Base-by-base conservation (phyloP, 2,888 invertebrate genomes). In the Myopa tessellatipennis region DNA sequence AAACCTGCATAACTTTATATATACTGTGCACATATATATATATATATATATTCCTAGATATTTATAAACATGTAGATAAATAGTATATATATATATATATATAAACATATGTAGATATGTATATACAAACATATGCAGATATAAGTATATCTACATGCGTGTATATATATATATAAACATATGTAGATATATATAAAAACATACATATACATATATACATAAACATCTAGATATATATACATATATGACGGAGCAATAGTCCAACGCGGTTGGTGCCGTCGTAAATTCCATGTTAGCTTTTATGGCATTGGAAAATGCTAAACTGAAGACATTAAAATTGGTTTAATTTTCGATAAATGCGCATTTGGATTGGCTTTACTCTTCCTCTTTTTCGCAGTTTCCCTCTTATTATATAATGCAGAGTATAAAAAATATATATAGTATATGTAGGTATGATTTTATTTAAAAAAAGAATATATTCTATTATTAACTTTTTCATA, bases 361-460 rank as follows among this genome's bases (percentile, higher is more conserved):
- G 61, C 82, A 82, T 82, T 79, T 82, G 79, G 83, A 79, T 84
- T 82, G 18, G 65, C 65, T 69, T 63, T 71, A 85, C 85, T 83
- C 82, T 82, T 80, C 81, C 65, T 81, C 76, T 83, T 68, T 36
- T 60, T 76, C 83, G 80, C 77, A 79, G 80, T 75, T 58, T 77
- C 80, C 83, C 83, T 84, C 82, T 84, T 84, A 84, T 80, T 80
- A 78, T 76, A 77, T 80, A 80, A 79, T 80, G 70, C 75, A 79
- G 82, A 83, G 85, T 85, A 85, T 72, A 77, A 72, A 78, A 55
- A 79, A 80, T 80, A 79, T 82, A 82, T 85, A 84, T 85, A 85
- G 50, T 74, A 74, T 74, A 78, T 73, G 68, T 63, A 74, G 65
- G 73, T 73, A 73, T 76, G 72, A 67, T 72, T 74, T 58, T 72